These are phyloP conservation scores for Drosophila tani DNA, from an alignment of 1,140 invertebrate genomes.

Conservation along the genomic window DNA sequence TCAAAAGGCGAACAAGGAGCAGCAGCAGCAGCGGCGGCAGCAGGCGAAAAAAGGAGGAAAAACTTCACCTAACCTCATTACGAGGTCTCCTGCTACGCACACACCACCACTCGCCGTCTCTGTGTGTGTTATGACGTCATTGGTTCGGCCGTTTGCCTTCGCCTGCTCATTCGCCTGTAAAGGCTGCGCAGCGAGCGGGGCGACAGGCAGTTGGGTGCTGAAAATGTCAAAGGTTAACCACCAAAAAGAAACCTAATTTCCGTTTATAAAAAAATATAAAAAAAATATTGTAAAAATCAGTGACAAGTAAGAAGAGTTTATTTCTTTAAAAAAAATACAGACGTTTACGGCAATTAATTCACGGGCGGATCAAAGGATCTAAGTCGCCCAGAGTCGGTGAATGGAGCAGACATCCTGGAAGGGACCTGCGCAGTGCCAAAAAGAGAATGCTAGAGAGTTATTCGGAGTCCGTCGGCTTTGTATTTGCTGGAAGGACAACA, in stretches of 20 bases:
- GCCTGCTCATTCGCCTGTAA: slow-evolving; percentile 56
- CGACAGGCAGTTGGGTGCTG: slow-evolving; percentile 1
- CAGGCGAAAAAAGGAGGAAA: slow-evolving; percentile 45
- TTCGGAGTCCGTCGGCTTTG: slow-evolving; percentile 23
- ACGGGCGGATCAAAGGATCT: slow-evolving; percentile 46
- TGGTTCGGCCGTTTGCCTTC: slow-evolving; percentile 68
- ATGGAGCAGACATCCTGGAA: slow-evolving; percentile 41
- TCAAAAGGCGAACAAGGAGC: slow-evolving; percentile 42
- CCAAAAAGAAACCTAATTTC: background rate
- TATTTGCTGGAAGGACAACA: slow-evolving; percentile 53
- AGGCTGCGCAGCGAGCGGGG: slow-evolving; percentile 57
- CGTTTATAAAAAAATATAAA: background rate
- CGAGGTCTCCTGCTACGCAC: slow-evolving; percentile 50
- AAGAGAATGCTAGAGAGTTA: slow-evolving; percentile 24
- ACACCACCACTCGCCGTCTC: slow-evolving; percentile 19
- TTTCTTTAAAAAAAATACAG: background rate
- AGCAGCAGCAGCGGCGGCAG: background rate
- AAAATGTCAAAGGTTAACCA: slow-evolving; percentile 36
- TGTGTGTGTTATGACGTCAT: slow-evolving; percentile 69
- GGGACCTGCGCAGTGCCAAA: slow-evolving; percentile 30
- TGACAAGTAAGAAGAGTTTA: background rate
- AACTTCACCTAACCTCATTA: slow-evolving; percentile 80
- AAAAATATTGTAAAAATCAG: background rate
- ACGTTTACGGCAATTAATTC: slow-evolving; percentile 12
- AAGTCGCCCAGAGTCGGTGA: slow-evolving; percentile 26